Evolutionary conservation across 1,140 invertebrate genomes (phyloP).

Genomic region (Druon quercuslanigerum): DNA sequence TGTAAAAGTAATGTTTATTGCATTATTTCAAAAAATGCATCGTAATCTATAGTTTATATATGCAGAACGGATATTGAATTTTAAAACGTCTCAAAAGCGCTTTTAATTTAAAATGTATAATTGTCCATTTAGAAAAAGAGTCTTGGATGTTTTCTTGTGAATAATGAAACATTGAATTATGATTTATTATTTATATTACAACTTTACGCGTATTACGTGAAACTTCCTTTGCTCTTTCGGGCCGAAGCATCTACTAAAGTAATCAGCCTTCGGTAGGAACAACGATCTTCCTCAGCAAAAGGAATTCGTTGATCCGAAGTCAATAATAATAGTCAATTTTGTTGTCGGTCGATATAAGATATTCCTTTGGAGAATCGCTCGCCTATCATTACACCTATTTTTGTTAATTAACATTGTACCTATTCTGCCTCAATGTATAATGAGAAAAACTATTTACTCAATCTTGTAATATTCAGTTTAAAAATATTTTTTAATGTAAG

Average conservation of each 20-base stretch:
- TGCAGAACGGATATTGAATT: too few species aligned
- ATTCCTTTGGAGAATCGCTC: conserved; percentile 20
- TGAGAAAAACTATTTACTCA: neutral
- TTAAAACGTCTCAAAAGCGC: too few species aligned
- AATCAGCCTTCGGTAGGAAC: conserved; percentile 41
- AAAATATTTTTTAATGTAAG: neutral
- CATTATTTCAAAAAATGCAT: too few species aligned
- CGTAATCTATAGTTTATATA: too few species aligned
- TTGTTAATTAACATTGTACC: conserved; percentile 23
- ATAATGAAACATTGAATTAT: neutral
- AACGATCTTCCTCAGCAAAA: conserved; percentile 31
- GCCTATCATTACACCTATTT: conserved; percentile 19
- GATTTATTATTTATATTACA: neutral
- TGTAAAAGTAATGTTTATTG: neutral
- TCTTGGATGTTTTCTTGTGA: neutral
- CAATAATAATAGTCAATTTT: neutral
- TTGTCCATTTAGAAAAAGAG: too few species aligned
- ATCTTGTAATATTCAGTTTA: conserved; percentile 3
- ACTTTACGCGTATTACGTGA: neutral
- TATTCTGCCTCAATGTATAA: conserved; percentile 13
- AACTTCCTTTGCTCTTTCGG: conserved; percentile 21
- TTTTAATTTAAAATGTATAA: too few species aligned
- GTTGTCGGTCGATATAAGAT: conserved; percentile 16
- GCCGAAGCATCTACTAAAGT: conserved; percentile 39
- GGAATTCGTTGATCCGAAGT: conserved; percentile 36